phyloP scores from a whole-genome alignment of 2,888 invertebrate species.

The Aquatica leii region DNA sequence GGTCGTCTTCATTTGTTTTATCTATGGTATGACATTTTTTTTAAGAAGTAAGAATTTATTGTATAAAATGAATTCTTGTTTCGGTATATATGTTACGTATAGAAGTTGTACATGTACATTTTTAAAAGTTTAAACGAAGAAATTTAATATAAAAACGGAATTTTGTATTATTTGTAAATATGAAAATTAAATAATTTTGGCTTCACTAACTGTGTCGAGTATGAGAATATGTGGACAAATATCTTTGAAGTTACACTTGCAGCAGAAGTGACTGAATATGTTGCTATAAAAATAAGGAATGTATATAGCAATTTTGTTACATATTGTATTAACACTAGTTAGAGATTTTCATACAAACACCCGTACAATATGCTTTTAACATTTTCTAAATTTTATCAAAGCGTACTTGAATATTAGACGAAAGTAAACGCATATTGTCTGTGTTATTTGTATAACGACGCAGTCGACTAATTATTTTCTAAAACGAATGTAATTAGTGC shows the following conservation, averaged over 20 bases:
- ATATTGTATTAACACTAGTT: constrained; percentile 26
- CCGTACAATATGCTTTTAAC: constrained; percentile 16
- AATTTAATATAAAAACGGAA: neutral
- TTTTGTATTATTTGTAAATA: constrained; percentile 9
- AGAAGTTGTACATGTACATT: neutral
- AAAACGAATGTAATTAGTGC: constrained; percentile 10
- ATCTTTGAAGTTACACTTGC: neutral
- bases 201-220: neutral
- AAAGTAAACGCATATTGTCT: constrained; percentile 13
- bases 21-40: too few species aligned
- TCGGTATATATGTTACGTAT: too few species aligned
- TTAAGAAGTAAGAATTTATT: too few species aligned
- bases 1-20: too few species aligned
- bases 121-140: neutral
- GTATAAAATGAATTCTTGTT: too few species aligned
- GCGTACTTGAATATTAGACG: too few species aligned
- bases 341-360: constrained; percentile 16
- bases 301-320: constrained; percentile 23
- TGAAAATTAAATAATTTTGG: constrained; percentile 1
- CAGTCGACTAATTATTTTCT: neutral
- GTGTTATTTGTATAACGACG: constrained; percentile 2
- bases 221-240: neutral
- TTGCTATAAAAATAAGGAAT: neutral
- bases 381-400: neutral
- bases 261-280: constrained; percentile 1